Percentiles rank a stretch among this genome's conserved stretches.
These are phyloP conservation scores for Psittacula echo DNA, from an alignment of 2,797 vertebrate genomes.

Conservation along the genomic window DNA sequence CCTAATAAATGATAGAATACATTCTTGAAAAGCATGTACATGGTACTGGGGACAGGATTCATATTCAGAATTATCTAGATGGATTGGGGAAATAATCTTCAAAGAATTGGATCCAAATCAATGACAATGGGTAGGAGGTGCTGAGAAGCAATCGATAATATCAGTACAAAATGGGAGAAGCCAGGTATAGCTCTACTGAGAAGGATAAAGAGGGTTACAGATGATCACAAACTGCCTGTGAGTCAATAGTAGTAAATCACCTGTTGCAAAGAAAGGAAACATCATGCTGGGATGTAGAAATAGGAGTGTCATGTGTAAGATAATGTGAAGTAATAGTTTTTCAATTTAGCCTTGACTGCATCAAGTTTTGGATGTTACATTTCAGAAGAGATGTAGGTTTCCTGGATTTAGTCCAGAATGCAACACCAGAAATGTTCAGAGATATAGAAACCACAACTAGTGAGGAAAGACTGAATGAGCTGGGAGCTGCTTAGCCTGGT, in stretches of 20 bases:
- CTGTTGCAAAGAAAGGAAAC: constrained; percentile 43
- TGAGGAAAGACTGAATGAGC: background rate
- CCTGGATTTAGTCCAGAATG: background rate
- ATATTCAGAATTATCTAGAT: background rate
- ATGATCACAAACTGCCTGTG: constrained; percentile 5
- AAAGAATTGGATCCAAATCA: background rate
- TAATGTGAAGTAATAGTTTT: background rate
- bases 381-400: background rate
- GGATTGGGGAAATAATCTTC: background rate
- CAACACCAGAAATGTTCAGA: background rate
- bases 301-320: background rate
- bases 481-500: background rate
- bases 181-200: background rate
- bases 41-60: background rate
- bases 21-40: background rate
- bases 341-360: background rate
- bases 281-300: background rate
- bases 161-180: background rate
- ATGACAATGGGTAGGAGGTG: background rate
- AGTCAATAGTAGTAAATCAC: constrained; percentile 32
- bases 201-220: background rate
- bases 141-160: background rate
- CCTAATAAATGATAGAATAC: background rate
- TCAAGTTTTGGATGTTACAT: background rate
- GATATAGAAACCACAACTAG: background rate